Percentiles rank a stretch among this genome's conserved stretches.
phyloP scores from a whole-genome alignment of 2,113 vertebrate genomes.

The Scomber scombrus region DNA sequence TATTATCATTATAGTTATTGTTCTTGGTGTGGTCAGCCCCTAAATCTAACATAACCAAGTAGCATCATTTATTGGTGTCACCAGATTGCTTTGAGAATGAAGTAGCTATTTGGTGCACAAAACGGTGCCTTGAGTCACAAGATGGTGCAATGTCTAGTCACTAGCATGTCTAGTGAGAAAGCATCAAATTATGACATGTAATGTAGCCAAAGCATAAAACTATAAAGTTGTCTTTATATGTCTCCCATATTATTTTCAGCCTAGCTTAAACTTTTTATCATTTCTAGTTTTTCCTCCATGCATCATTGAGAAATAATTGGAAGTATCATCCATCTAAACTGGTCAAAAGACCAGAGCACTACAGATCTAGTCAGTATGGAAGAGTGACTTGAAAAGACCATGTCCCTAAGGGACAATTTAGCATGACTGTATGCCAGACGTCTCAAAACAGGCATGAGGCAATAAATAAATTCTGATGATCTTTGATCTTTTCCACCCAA shows the following conservation, averaged over 20 bases:
- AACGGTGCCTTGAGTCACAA: constrained; percentile 9
- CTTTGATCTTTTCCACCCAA: too few relatives aligned
- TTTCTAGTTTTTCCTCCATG: neutral
- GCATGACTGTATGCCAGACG: too few relatives aligned
- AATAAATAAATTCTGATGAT: too few relatives aligned
- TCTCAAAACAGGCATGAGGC: too few relatives aligned
- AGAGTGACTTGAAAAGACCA: neutral
- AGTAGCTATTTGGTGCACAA: neutral
- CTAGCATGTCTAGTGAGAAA: neutral
- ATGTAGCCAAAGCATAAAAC: too few relatives aligned
- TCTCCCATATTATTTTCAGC: neutral
- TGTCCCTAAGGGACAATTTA: too few relatives aligned
- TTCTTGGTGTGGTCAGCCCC: too few relatives aligned
- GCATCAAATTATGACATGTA: too few relatives aligned
- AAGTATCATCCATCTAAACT: neutral
- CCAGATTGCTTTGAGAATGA: neutral
- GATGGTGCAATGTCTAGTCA: neutral
- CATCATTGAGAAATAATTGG: neutral
- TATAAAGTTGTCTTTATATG: neutral
- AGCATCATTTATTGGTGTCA: neutral
- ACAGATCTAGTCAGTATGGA: neutral
- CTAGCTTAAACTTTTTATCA: neutral
- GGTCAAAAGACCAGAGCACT: too few relatives aligned
- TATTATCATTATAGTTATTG: too few relatives aligned
- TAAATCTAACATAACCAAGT: neutral